Conservation (phyloP, 2,797 vertebrate species). For the Crax fasciolata region DNA sequence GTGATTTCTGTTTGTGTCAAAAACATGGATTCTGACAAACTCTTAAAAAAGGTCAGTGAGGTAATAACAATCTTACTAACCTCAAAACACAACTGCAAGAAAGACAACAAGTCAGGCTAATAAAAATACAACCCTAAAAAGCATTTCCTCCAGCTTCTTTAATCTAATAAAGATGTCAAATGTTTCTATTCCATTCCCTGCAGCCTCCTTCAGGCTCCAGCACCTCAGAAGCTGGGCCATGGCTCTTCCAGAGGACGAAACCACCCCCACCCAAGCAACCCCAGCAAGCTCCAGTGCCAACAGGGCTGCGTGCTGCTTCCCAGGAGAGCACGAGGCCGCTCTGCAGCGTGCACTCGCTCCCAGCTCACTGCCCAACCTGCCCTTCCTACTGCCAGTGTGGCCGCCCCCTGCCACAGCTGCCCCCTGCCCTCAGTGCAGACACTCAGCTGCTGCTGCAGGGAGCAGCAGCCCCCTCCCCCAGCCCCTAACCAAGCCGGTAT, state of each 20-base stretch:
- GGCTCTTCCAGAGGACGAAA: neutral
- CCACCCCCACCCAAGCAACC: neutral
- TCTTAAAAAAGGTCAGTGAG: neutral
- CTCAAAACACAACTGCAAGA: neutral
- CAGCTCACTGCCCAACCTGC: neutral
- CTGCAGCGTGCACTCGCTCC: neutral
- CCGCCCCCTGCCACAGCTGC: neutral
- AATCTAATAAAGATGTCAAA: neutral
- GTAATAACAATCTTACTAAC: neutral
- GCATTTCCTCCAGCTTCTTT: neutral
- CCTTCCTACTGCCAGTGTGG: rapidly evolving
- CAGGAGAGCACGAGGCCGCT: rapidly evolving
- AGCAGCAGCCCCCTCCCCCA: neutral
- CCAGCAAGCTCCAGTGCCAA: neutral
- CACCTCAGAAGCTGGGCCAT: neutral
- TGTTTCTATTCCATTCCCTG: neutral
- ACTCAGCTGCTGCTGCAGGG: neutral
- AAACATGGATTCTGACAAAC: neutral
- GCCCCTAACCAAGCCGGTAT: rapidly evolving
- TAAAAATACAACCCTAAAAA: neutral
- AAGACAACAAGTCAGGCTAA: neutral
- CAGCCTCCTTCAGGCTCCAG: neutral
- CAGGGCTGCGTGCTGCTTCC: rapidly evolving
- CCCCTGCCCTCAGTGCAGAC: neutral
- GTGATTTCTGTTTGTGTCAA: neutral